Evolutionary conservation across 2,113 vertebrate genomes (phyloP).

Genomic region (Phyllostomus discolor): DNA sequence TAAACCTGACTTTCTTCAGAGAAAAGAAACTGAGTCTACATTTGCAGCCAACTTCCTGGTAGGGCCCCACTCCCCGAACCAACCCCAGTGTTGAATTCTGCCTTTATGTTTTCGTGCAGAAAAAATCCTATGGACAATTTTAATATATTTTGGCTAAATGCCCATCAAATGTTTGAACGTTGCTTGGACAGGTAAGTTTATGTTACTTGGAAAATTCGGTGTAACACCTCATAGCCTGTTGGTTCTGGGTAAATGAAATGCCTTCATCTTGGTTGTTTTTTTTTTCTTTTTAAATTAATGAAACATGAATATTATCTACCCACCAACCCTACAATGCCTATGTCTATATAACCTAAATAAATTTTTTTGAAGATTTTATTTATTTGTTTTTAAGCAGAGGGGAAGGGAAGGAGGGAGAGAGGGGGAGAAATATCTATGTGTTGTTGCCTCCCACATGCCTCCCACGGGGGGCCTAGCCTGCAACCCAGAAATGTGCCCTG

Average conservation of each 20-base stretch:
- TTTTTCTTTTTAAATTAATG: neutral
- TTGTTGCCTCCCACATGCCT: no score
- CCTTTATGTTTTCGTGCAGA: neutral
- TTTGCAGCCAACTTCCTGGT: neutral
- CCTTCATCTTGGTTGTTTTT: neutral
- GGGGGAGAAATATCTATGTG: no score
- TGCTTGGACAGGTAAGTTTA: neutral
- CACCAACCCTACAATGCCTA: neutral
- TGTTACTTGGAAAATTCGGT: neutral
- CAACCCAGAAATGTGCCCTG: no score
- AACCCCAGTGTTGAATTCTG: neutral
- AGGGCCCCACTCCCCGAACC: neutral
- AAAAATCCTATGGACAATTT: neutral
- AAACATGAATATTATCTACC: neutral
- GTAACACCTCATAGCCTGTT: neutral
- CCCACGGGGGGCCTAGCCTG: no score
- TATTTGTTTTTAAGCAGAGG: no score
- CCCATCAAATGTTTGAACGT: neutral
- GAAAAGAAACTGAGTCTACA: neutral
- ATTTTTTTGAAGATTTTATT: no score
- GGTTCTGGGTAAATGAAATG: neutral
- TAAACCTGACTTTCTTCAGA: neutral
- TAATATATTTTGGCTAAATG: neutral
- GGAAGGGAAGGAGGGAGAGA: no score
- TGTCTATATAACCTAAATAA: neutral